Base-by-base conservation (phyloP, 2,113 vertebrate genomes). In the Spea multiplicata region DNA sequence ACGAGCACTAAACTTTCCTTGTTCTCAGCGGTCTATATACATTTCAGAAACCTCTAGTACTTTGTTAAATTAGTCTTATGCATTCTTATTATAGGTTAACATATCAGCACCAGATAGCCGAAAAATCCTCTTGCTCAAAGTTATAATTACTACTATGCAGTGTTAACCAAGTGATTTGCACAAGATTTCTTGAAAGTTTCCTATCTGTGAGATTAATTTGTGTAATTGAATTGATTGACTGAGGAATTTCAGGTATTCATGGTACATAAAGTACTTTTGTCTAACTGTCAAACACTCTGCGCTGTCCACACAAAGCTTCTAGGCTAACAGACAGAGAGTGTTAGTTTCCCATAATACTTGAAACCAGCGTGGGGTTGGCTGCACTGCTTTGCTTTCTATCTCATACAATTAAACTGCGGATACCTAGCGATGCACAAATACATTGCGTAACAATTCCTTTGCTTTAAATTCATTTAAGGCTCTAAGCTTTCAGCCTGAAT, bases 201-300 rank as follows among this genome's bases (percentile, higher is more conserved):
- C 49, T 52, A 70, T 77, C 66, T 80, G 3, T 59, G 59, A 73
- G 50, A 67, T 62, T 73, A 80, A 80, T 73, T 80, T 71, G 62
- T 67, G 70, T 50, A 73, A 80, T 66, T 73, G 71, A 65, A 66
- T 73, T 79, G 68, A 72, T 73, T 73, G 76, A 66, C 73, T 73
- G 44, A 73, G 77, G 77, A 80, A 80, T 80, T 70, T 66, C 70
- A 79, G 76, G 76, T 79, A 79, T 79, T 79, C 76, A 67, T 46
- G 73, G 77, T 67, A 72, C 77, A 80, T 73, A 73, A 72, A 73
- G 46, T 62, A 67, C 77, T 80, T 80, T 80, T 80, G 77, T 80
- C 71, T 80, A 73, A 80, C 72, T 66, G 77, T 80, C 77, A 80
- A 73, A 80, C 77, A 80, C 67, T 70, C 77, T 80, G 77, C 67